Percentiles rank a stretch among this genome's conserved stretches.
Evolutionary conservation across 1,140 invertebrate species (phyloP).

Genomic region (Lutraria rhynchaena): DNA sequence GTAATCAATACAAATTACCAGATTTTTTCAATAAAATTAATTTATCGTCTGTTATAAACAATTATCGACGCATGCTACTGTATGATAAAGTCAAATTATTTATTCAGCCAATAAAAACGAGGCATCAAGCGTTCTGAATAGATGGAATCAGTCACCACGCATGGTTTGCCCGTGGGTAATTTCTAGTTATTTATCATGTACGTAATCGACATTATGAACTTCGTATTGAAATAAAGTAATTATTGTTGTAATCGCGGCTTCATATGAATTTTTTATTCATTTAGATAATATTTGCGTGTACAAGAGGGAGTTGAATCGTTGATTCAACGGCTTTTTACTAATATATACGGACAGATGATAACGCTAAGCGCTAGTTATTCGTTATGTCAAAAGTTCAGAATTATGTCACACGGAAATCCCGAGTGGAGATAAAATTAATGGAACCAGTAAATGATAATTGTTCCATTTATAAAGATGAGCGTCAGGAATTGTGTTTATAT

Average conservation of each 20-base stretch:
- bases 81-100: no score
- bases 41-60: no score
- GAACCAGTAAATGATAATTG: constrained; percentile 11
- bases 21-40: no score
- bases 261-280: constrained; percentile 60
- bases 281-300: constrained; percentile 47
- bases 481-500: constrained; percentile 36
- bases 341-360: constrained; percentile 6
- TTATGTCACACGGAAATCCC: constrained; percentile 52
- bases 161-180: constrained; percentile 3
- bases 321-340: constrained; percentile 39
- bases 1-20: no score
- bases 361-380: constrained; percentile 37
- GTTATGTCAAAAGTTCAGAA: constrained; percentile 50
- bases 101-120: no score
- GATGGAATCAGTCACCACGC: no score
- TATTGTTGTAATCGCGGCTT: constrained; percentile 27
- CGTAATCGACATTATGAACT: constrained; percentile 13
- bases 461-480: constrained; percentile 12
- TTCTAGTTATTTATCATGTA: constrained; percentile 44
- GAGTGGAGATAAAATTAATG: constrained; percentile 45
- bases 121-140: no score
- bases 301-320: background rate
- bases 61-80: no score
- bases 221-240: constrained; percentile 42